These are phyloP conservation scores for Pandion haliaetus DNA, from an alignment of 2,113 vertebrate species.

Conservation along the genomic window DNA sequence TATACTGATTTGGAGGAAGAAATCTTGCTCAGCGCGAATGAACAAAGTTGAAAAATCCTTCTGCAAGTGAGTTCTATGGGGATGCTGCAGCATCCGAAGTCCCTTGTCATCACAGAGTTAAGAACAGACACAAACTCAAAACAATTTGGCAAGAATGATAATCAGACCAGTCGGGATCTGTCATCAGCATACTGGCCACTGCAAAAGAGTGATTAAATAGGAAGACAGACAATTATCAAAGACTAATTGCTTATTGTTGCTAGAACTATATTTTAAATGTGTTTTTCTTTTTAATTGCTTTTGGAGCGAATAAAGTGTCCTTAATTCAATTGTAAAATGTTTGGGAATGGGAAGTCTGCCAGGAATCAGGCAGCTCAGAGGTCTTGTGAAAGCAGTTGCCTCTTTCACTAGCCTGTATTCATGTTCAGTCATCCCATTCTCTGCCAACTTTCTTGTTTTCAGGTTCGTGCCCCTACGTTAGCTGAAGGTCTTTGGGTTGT, in stretches of 20 bases:
- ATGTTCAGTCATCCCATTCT: background rate
- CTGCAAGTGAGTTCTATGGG: fast-evolving
- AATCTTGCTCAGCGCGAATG: background rate
- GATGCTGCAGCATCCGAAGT: background rate
- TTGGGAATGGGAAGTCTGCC: constrained; percentile 45
- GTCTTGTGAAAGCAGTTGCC: constrained; percentile 11
- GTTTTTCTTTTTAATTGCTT: constrained; percentile 54
- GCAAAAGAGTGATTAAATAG: constrained; percentile 49
- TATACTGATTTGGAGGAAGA: background rate
- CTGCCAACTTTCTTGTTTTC: background rate
- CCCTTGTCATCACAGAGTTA: background rate
- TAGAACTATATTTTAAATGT: constrained; percentile 39
- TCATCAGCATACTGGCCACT: constrained; percentile 33
- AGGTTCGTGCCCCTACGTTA: background rate
- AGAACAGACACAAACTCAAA: background rate
- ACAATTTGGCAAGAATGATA: background rate
- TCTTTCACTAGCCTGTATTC: background rate
- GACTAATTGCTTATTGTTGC: constrained; percentile 58
- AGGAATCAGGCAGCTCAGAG: background rate
- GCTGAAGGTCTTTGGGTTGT: background rate
- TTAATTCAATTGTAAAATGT: constrained; percentile 61
- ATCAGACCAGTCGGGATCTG: constrained; percentile 13
- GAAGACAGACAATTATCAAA: constrained; percentile 36
- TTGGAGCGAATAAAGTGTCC: constrained; percentile 15
- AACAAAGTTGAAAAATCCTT: background rate